These are phyloP conservation scores for Elephantulus edwardii DNA, from an alignment of 2,113 vertebrate genomes.

Conservation along the genomic window DNA sequence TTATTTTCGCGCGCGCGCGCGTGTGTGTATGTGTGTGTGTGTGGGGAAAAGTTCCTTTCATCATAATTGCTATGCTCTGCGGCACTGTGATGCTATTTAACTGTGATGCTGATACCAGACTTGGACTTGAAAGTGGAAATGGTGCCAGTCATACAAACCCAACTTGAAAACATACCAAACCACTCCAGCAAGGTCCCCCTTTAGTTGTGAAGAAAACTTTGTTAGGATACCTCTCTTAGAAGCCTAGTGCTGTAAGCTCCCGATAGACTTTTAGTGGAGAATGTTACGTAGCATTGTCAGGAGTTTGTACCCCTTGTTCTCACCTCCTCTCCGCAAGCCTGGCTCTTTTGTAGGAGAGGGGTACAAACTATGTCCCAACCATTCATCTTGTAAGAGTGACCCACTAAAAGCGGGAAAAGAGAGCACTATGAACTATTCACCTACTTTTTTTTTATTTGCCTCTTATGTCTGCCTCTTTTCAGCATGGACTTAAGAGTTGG, in stretches of 20 bases:
- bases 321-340: no score
- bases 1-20: no score
- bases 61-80: neutral
- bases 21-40: no score
- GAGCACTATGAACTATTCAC: neutral
- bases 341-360: neutral
- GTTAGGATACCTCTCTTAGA: neutral
- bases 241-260: neutral
- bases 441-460: neutral
- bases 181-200: neutral
- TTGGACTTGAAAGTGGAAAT: neutral
- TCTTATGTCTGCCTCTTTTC: neutral
- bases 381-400: constrained; percentile 11
- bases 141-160: neutral
- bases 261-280: neutral
- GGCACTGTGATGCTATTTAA: neutral
- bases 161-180: neutral
- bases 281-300: rapidly evolving
- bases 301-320: neutral
- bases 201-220: neutral
- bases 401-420: constrained; percentile 20
- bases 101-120: neutral
- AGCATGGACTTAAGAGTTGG: neutral
- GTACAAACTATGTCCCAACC: neutral
- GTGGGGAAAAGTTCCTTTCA: neutral